phyloP scores from a whole-genome alignment of 1,140 invertebrate genomes.

The Archegozetes longisetosus region DNA sequence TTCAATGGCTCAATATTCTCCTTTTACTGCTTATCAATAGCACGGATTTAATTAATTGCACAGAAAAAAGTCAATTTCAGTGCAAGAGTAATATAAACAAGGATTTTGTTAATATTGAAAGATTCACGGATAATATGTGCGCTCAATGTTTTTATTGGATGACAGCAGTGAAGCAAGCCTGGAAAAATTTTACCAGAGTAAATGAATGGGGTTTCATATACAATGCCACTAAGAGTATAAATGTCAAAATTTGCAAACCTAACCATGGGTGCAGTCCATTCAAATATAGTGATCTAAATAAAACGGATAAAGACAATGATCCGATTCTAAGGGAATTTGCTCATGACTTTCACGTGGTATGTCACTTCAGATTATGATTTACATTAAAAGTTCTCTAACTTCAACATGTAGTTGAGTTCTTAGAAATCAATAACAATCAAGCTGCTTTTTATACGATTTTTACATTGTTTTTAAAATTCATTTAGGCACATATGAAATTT shows the following conservation, averaged over 20 bases:
- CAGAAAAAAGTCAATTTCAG: background rate
- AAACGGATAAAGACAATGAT: background rate
- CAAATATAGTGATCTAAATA: background rate
- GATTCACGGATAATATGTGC: slow-evolving; percentile 15
- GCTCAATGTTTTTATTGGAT: slow-evolving; percentile 16
- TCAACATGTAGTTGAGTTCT: too few species aligned
- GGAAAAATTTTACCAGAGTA: background rate
- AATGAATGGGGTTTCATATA: slow-evolving; percentile 2
- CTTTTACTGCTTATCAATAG: too few species aligned
- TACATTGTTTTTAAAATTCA: too few species aligned
- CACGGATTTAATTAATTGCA: too few species aligned
- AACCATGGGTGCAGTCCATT: slow-evolving; percentile 1
- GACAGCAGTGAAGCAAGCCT: slow-evolving; percentile 1
- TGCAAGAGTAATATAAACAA: slow-evolving; percentile 2
- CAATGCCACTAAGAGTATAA: slow-evolving; percentile 5
- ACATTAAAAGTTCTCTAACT: too few species aligned
- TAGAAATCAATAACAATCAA: too few species aligned
- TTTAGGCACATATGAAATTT: too few species aligned
- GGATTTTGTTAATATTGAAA: slow-evolving; percentile 13
- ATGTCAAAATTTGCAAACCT: slow-evolving; percentile 1
- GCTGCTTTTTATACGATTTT: too few species aligned
- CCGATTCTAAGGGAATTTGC: slow-evolving; percentile 7
- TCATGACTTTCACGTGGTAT: slow-evolving; percentile 4
- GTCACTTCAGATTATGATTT: too few species aligned
- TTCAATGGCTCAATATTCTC: too few species aligned